Evolutionary conservation across 2,888 invertebrate genomes (phyloP).

Genomic region (Troides helena): DNA sequence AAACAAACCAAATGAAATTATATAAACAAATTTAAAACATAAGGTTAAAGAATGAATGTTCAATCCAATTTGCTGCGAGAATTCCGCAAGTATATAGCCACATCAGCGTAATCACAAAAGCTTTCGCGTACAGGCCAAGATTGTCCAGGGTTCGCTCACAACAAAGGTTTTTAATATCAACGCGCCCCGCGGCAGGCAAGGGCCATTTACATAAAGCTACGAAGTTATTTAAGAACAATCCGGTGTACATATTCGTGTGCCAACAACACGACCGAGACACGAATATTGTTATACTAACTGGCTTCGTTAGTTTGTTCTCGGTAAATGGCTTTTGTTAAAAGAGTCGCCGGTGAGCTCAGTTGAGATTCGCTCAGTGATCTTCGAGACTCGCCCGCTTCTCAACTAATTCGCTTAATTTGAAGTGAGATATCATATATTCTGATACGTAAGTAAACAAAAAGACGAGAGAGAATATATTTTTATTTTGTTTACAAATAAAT

Average conservation of each 20-base stretch:
- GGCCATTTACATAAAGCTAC: constrained; percentile 73
- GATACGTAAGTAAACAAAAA: not conserved
- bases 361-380: constrained; percentile 62
- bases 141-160: constrained; percentile 49
- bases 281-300: constrained; percentile 79
- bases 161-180: constrained; percentile 77
- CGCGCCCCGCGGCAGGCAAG: constrained; percentile 63
- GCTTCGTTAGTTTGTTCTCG: constrained; percentile 77
- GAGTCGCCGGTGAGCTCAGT: constrained; percentile 53
- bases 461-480: too few relatives aligned
- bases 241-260: constrained; percentile 53
- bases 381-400: constrained; percentile 42
- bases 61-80: constrained; percentile 24
- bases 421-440: constrained; percentile 33
- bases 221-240: constrained; percentile 70
- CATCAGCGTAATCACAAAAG: constrained; percentile 35
- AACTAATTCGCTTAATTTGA: constrained; percentile 58
- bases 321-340: constrained; percentile 71
- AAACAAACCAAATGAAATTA: not conserved
- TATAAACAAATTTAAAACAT: not conserved
- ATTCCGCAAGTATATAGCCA: constrained; percentile 26
- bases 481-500: too few relatives aligned
- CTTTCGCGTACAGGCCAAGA: constrained; percentile 45
- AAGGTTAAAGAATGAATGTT: constrained; percentile 10
- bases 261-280: constrained; percentile 50